phyloP scores from a whole-genome alignment of 2,888 invertebrate species.

The Tuta absoluta region DNA sequence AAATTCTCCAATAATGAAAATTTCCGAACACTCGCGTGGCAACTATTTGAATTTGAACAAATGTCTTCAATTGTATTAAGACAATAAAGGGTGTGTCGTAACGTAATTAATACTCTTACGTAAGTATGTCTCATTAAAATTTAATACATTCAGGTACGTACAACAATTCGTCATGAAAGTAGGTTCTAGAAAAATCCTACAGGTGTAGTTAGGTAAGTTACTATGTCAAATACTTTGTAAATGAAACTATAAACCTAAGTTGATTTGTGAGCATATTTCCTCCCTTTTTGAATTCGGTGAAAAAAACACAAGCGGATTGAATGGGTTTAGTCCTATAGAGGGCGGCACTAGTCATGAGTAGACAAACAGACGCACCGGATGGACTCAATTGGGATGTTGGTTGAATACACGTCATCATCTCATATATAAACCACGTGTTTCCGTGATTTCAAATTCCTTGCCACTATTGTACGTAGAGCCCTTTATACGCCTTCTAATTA shows the following conservation, averaged over 20 bases:
- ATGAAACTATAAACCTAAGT: no score
- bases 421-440: background rate
- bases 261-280: no score
- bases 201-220: background rate
- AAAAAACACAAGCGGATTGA: background rate
- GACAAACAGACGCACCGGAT: constrained; percentile 36
- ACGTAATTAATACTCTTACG: background rate
- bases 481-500: no score
- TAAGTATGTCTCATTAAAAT: background rate
- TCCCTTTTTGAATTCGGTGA: no score
- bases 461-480: background rate
- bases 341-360: background rate
- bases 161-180: background rate
- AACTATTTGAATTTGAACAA: background rate
- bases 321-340: background rate
- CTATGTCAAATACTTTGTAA: no score
- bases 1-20: background rate
- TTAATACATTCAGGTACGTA: background rate
- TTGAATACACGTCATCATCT: constrained; percentile 33
- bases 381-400: constrained; percentile 41
- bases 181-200: background rate
- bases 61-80: background rate
- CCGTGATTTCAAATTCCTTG: constrained; percentile 1
- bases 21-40: background rate
- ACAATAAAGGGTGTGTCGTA: background rate